Percentiles rank a stretch among this genome's conserved stretches.
These are phyloP conservation scores for Drosophila elegans DNA, from an alignment of 1,140 invertebrate genomes.

Conservation along the genomic window DNA sequence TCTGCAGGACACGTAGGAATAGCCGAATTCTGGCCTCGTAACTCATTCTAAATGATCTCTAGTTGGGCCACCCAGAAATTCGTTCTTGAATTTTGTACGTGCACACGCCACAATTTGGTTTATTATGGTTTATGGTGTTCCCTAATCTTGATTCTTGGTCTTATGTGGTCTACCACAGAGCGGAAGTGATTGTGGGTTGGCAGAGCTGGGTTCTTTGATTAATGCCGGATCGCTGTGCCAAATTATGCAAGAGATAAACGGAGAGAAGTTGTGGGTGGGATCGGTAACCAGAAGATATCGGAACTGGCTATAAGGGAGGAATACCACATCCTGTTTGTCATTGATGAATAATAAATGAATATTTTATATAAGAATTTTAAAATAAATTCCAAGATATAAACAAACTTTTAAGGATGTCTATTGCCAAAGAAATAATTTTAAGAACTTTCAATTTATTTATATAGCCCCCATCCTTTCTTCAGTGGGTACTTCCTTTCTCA, in stretches of 20 bases:
- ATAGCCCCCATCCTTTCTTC: background rate
- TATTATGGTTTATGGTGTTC: slow-evolving; percentile 53
- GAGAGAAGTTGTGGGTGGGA: slow-evolving; percentile 1
- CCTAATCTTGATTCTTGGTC: slow-evolving; percentile 4
- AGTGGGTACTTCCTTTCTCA: background rate
- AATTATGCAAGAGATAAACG: slow-evolving; percentile 54
- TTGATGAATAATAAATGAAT: too few species aligned
- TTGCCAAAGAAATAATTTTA: background rate
- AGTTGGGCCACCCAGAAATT: slow-evolving; percentile 46
- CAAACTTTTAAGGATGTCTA: too few species aligned
- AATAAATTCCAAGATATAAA: too few species aligned
- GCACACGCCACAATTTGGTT: slow-evolving; percentile 72
- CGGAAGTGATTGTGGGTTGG: slow-evolving; percentile 54
- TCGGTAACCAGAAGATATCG: background rate
- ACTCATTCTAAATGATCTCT: slow-evolving; percentile 72
- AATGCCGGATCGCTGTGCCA: slow-evolving; percentile 34
- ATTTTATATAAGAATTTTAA: too few species aligned
- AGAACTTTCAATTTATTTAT: background rate
- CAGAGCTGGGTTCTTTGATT: slow-evolving; percentile 17
- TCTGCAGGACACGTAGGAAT: slow-evolving; percentile 43
- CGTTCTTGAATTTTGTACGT: slow-evolving; percentile 44
- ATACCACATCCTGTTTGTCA: background rate
- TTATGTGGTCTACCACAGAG: slow-evolving; percentile 39
- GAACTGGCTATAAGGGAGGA: background rate
- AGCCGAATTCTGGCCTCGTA: slow-evolving; percentile 56